Percentiles rank a stretch among this genome's conserved stretches.
Evolutionary conservation across 2,888 invertebrate species (phyloP).

Genomic region (Cheilosia vernalis): DNA sequence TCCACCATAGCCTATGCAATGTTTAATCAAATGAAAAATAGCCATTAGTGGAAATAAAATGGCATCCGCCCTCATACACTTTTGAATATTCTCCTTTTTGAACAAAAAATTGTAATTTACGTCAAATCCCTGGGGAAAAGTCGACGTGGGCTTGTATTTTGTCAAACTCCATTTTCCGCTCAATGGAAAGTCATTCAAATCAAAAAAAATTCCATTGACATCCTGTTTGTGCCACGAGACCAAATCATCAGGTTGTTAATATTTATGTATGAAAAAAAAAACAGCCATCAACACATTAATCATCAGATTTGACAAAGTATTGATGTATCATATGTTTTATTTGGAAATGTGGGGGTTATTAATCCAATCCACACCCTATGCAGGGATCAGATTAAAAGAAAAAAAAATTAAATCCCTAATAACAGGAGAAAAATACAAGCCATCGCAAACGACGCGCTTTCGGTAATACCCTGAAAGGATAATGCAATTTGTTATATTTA

Average conservation of each 20-base stretch:
- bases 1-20: background rate
- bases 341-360: constrained; percentile 21
- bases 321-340: constrained; percentile 42
- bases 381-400: constrained; percentile 36
- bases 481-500: constrained; percentile 71
- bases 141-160: background rate
- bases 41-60: constrained; percentile 19
- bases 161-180: constrained; percentile 82
- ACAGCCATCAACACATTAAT: constrained; percentile 59
- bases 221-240: constrained; percentile 51
- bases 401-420: constrained; percentile 13
- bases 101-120: constrained; percentile 10
- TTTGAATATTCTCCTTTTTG: background rate
- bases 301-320: constrained; percentile 65
- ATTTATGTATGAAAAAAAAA: constrained; percentile 26
- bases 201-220: constrained; percentile 76
- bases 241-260: constrained; percentile 30
- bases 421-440: constrained; percentile 21
- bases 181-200: constrained; percentile 82
- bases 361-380: background rate
- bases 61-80: background rate
- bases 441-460: constrained; percentile 6
- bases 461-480: constrained; percentile 59
- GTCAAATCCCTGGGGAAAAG: constrained; percentile 6
- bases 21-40: constrained; percentile 53